Conservation (phyloP, 2,797 vertebrate species). For the Sebastes melanostomus region DNA sequence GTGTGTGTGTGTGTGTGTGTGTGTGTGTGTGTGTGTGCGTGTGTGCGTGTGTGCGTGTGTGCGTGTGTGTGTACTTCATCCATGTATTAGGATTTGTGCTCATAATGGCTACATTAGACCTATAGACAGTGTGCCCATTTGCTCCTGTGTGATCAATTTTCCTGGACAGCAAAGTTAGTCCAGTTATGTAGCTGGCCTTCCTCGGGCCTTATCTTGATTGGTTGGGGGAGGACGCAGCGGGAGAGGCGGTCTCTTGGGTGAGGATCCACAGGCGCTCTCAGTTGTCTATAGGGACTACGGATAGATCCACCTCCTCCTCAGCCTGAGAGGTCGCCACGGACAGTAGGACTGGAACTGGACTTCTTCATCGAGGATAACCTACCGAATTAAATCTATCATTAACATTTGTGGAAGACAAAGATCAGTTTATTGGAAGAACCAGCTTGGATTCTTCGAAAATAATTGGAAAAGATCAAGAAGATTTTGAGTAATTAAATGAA, state of each 20-base stretch:
- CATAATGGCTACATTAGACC: background rate
- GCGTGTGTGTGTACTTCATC: background rate
- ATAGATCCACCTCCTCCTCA: constrained; percentile 33
- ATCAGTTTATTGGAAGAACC: background rate
- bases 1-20: no score
- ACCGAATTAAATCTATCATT: background rate
- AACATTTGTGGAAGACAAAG: background rate
- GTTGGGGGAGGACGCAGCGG: constrained; percentile 67
- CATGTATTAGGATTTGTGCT: background rate
- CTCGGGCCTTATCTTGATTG: constrained; percentile 76
- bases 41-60: fast-evolving
- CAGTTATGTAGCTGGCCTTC: constrained; percentile 41
- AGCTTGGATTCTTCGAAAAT: background rate
- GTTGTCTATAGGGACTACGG: constrained; percentile 40
- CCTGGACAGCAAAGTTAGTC: constrained; percentile 54
- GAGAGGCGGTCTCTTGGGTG: constrained; percentile 63
- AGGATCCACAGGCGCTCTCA: constrained; percentile 71
- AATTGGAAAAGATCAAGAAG: background rate
- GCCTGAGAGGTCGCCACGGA: constrained; percentile 12
- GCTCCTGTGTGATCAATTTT: constrained; percentile 34
- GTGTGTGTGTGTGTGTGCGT: no score
- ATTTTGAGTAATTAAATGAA: background rate
- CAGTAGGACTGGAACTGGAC: background rate
- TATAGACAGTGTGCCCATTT: background rate
- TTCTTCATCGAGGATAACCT: background rate